Base-by-base conservation (phyloP, 2,888 invertebrate genomes). In the Bombyx huttoni region DNA sequence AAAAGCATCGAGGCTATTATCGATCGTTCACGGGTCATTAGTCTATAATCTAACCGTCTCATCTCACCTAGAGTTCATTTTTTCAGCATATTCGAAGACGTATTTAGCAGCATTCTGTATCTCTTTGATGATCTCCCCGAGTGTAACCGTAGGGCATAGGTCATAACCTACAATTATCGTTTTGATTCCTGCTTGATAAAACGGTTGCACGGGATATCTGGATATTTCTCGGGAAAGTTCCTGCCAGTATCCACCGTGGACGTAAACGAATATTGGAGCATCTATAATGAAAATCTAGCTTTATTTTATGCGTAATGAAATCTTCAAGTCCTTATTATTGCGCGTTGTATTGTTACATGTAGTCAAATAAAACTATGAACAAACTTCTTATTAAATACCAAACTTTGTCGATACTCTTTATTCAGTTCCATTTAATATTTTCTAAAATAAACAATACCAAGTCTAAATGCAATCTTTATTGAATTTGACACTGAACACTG, bases 231-330 rank as follows among this genome's bases (percentile, higher is more conserved):
- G 90, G 50, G 87, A 89, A 40, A 93, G 67, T 55, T 89, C 89
- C 75, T 94, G 94, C 96, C 96, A 96, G 70, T 93, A 96, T n/a
- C 96, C 96, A 0, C 96, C 96, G 73, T 96, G 96, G 50, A 96
- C 82, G 69, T 90, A 95, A 6, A 95, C 90, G 53, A 95, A 90
- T 56, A 96, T 91, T 0, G 94, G 93, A 0, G 93, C 89, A 67
- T 92, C 94, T 94, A 67, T 8, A 13, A 14, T 47, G n/a, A 47
- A 9, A 47, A n/a, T 47, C 10, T 3, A 14, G 1, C 8, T 13
- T 2, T 47, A 40, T 40, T 40, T 40, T 3, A 40, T 2, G 40
- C 40, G 3, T 24, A 24, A 2, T 24, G 24, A 24, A 24, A 24
- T 24, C 24, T 24, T 24, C 24, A 24, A 24, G 24, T 24, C 5